Evolutionary conservation across 1,140 invertebrate species (phyloP).

Genomic region (Pseudomyrmex pallidus): DNA sequence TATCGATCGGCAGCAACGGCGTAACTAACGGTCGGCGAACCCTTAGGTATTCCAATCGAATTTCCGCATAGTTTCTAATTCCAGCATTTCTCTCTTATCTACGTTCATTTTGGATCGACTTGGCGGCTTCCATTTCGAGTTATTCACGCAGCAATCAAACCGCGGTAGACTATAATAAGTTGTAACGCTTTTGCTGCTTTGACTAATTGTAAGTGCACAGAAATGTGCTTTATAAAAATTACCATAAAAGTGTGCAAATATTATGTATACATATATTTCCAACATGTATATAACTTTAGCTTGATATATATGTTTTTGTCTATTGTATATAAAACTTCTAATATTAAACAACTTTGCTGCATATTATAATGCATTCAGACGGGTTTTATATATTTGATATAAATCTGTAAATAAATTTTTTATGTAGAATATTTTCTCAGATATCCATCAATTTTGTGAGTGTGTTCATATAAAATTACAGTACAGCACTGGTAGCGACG

Average conservation of each 20-base stretch:
- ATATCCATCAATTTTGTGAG: conserved; percentile 21
- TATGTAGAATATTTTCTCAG: not conserved
- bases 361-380: not conserved
- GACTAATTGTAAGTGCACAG: not conserved
- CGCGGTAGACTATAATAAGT: not conserved
- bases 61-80: conserved; percentile 45
- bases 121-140: not conserved
- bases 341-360: not conserved
- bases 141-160: conserved; percentile 7
- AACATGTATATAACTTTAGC: too few species aligned
- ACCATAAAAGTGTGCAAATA: not conserved
- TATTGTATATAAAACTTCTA: not conserved
- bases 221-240: not conserved
- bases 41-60: conserved; percentile 33
- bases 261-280: not conserved
- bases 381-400: not conserved
- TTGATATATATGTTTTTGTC: too few species aligned
- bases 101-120: conserved; percentile 23
- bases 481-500: not conserved
- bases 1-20: conserved; percentile 71
- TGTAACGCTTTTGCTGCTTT: not conserved
- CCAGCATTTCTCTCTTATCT: not conserved
- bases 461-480: conserved; percentile 22
- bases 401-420: conserved; percentile 12
- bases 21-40: conserved; percentile 66